These are phyloP conservation scores for Brotogeris chrysoptera DNA, from an alignment of 2,797 vertebrate species.

Conservation along the genomic window DNA sequence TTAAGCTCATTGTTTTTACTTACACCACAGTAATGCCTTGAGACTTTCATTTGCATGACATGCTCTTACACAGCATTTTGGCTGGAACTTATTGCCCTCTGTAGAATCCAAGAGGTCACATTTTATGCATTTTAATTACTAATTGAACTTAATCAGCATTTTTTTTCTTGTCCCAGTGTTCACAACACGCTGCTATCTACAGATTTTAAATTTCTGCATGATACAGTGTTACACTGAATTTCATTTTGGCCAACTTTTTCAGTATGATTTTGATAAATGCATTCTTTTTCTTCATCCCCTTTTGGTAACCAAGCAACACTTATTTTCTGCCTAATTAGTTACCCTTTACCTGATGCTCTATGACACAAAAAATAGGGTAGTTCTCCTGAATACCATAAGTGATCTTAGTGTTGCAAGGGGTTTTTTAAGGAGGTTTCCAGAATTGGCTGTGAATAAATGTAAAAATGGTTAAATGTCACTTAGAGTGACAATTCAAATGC, in stretches of 20 bases:
- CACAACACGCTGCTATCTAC: not conserved
- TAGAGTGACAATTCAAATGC: not conserved
- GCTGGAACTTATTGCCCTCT: not conserved
- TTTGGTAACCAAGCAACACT: not conserved
- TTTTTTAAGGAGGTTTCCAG: not conserved
- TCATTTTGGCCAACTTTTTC: not conserved
- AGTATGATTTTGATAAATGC: not conserved
- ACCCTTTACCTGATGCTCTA: not conserved
- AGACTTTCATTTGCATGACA: slow-evolving; percentile 18
- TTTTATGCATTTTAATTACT: slow-evolving; percentile 28
- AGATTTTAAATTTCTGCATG: not conserved
- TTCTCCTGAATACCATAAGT: not conserved
- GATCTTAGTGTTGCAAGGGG: not conserved
- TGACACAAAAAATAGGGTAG: not conserved
- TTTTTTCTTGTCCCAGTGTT: not conserved
- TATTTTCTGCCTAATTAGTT: not conserved
- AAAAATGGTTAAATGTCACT: not conserved
- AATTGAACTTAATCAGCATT: not conserved
- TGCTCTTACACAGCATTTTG: not conserved
- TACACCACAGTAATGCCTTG: not conserved
- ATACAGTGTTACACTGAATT: not conserved
- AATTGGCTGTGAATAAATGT: not conserved
- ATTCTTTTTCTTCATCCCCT: not conserved
- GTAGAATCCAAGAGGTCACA: not conserved
- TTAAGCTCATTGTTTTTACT: not conserved